Evolutionary conservation across 2,113 vertebrate species (phyloP), one percentile per base, ranked within the genome.

Genomic region (Podarcis muralis): DNA sequence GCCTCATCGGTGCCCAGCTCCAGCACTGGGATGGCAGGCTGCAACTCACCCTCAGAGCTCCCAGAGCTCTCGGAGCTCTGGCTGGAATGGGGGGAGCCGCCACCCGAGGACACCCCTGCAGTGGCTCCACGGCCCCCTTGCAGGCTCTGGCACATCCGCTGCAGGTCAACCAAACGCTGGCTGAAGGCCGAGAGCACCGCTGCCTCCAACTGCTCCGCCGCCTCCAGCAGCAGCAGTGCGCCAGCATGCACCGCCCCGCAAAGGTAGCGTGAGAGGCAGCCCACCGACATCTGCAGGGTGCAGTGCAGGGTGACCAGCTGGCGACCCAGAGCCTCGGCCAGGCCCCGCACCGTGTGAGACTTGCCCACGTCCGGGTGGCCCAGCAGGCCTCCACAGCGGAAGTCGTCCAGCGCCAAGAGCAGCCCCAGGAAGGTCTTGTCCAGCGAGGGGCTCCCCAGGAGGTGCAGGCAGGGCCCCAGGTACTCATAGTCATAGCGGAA

Each of bases 401-500:
- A 98, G 79, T 95, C 97, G 13, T 96, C 93, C 18, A 98, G 81
- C 23, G 97, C 97, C 76, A 98, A 62, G 3, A 98, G 82, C n/a
- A 98, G 92, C 4, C 97, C 96, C 68, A 98, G 90, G n/a, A 91
- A 89, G 6, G 96, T 95, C 71, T 95, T 90, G 23, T 98, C 98
- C 65, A 97, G 97, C 75, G 95, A 93, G 6, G 97, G 95, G 53
- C 93, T 96, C 25, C 96, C 96, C 6, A 97, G 92, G 30, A 92
- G 81, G 83, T 89, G 96, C 30, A 94, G 88, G 78, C 96, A 93
- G 83, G 97, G 96, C 53, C 98, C 97, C 88, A 96, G 87, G 89
- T 98, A 98, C 87, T 99, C 98, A 85, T 97, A 97, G 80, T 95
- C 97, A 72, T 99, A 98, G 1, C 94, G 94, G 32, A 97, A 71